Evolutionary conservation across 2,113 vertebrate species (phyloP), one percentile per base, ranked within the genome.

Genomic region (Varanus salvator): DNA sequence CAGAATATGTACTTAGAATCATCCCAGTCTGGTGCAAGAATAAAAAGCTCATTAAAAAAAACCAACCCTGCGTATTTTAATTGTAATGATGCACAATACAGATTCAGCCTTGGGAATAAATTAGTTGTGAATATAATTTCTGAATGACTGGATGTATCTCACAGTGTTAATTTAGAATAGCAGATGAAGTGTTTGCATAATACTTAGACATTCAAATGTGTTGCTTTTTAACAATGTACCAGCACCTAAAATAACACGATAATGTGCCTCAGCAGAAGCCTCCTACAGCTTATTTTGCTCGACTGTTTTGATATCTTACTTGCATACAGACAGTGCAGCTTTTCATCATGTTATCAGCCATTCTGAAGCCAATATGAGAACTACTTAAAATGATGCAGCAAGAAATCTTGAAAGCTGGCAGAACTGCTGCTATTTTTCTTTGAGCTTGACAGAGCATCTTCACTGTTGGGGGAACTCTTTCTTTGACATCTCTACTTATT

Each of bases 31-130:
- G 38, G 38, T 44, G 2, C 17, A 71, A 29, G 25, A n/a, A 71
- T 80, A 87, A 82, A 87, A 87, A 87, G 68, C 69, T 2, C 1
- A 84, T 92, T 78, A 77, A 14, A 90, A 94, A 92, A 89, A 84
- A 66, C 87, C 83, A 68, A 88, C 87, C 87, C 0, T 75, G 1
- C 64, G 91, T 92, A 31, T 25, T 69, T 17, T 80, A 31, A 15
- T 88, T 92, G 8, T 83, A 38, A 84, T 31, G 75, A 80, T 17
- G 82, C 93, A n/a, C 34, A 75, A 78, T 15, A 21, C 0, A 91
- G 84, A 50, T 29, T 80, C 25, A 85, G 84, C 1, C 3, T 89
- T 92, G 76, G 19, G 25, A 81, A 87, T 91, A 78, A 86, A 92
- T 92, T 75, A 89, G 90, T 52, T 7, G 77, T 92, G 93, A 90